Evolutionary conservation across 2,113 vertebrate species (phyloP).

Genomic region (Chaetura pelagica): DNA sequence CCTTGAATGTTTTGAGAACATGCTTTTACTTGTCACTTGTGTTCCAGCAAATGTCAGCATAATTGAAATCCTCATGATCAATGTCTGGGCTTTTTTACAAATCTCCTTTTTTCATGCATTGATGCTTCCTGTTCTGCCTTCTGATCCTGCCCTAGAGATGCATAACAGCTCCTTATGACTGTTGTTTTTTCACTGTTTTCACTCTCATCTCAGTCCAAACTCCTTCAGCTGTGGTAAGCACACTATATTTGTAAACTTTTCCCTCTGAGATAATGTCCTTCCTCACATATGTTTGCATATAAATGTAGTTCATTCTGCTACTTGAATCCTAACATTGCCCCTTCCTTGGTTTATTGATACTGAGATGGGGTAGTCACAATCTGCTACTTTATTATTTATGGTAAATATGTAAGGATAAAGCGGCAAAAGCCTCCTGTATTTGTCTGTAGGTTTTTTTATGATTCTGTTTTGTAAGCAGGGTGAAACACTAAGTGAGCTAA

Average conservation of each 20-base stretch:
- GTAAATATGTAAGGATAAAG: not conserved
- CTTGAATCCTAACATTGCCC: not conserved
- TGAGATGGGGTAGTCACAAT: not conserved
- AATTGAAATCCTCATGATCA: slow-evolving; percentile 57
- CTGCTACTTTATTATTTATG: not conserved
- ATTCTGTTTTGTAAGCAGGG: not conserved
- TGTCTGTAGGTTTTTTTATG: not conserved
- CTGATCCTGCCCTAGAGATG: slow-evolving; percentile 67
- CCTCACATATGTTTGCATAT: slow-evolving; percentile 15
- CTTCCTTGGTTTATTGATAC: not conserved
- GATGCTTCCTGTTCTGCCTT: slow-evolving; percentile 62
- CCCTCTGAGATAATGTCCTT: slow-evolving; percentile 33
- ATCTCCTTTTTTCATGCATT: slow-evolving; percentile 34
- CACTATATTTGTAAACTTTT: slow-evolving; percentile 51
- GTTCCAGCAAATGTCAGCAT: slow-evolving; percentile 58
- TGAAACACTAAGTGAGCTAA: not conserved
- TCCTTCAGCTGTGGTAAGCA: slow-evolving; percentile 42
- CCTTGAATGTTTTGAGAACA: slow-evolving; percentile 4
- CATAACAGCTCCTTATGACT: slow-evolving; percentile 39
- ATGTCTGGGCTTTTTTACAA: slow-evolving; percentile 53
- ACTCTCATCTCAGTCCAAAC: slow-evolving; percentile 61
- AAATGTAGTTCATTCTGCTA: not conserved
- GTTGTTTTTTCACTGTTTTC: slow-evolving; percentile 60
- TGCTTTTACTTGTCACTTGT: slow-evolving; percentile 38
- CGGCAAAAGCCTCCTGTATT: not conserved